A percentile compares a stretch with the other conserved stretches of the same genome.
phyloP scores from a whole-genome alignment of 1,140 invertebrate genomes.

The Calycopis cecrops region DNA sequence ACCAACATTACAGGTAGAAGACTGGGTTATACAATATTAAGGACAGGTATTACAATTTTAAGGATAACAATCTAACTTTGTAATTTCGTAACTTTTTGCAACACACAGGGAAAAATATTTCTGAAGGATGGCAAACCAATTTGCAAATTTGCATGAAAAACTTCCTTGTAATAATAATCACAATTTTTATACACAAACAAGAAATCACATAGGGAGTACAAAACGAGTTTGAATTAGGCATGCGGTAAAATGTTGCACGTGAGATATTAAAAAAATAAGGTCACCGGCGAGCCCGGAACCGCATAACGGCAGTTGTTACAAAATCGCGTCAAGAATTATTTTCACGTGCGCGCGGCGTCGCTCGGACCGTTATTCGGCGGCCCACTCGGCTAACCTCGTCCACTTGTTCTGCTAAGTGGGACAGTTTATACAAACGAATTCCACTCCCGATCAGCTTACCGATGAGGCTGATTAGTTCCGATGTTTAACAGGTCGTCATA shows the following conservation, averaged over 20 bases:
- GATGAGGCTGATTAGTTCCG: background rate
- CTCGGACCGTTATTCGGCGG: conserved; percentile 53
- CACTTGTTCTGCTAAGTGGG: conserved; percentile 43
- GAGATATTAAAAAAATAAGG: conserved; percentile 71
- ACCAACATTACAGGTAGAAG: no score
- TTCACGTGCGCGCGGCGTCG: conserved; percentile 65
- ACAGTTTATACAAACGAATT: conserved; percentile 9
- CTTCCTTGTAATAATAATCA: conserved; percentile 4
- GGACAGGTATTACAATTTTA: no score
- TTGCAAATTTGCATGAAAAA: background rate
- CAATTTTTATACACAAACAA: background rate
- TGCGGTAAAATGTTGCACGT: conserved; percentile 41
- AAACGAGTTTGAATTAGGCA: conserved; percentile 20
- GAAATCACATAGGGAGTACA: background rate
- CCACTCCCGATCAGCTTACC: background rate
- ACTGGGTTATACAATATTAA: no score
- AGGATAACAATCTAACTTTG: no score
- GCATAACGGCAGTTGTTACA: conserved; percentile 70
- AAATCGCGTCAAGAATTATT: conserved; percentile 74
- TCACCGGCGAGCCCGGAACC: conserved; percentile 66
- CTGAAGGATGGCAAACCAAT: background rate
- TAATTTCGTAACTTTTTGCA: no score
- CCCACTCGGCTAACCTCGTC: conserved; percentile 28
- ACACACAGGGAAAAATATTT: background rate
- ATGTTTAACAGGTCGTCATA: background rate